Conservation (phyloP, 2,113 vertebrate genomes). For the Mola mola region DNA sequence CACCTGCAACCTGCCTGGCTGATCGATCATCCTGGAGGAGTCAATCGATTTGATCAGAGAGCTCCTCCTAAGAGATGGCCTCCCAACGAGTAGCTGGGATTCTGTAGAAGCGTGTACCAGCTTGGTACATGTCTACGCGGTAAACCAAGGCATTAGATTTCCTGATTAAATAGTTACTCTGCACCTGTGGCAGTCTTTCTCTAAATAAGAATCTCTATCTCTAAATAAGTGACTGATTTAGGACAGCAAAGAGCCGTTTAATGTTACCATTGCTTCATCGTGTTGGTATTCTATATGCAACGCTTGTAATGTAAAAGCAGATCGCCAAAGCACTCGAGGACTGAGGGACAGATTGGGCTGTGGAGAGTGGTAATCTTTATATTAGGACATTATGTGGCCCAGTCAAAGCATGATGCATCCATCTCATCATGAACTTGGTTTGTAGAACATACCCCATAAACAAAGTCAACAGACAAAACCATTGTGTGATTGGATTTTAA, state of each 20-base stretch:
- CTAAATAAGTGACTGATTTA: slow-evolving; percentile 51
- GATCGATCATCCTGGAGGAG: slow-evolving; percentile 73
- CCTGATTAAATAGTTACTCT: slow-evolving; percentile 69
- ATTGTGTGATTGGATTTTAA: slow-evolving; percentile 80
- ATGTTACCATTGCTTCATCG: slow-evolving; percentile 40
- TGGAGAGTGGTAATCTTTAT: slow-evolving; percentile 75
- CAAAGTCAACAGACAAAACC: slow-evolving; percentile 81
- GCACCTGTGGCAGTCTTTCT: slow-evolving; percentile 62
- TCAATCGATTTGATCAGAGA: slow-evolving; percentile 75
- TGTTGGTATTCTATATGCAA: slow-evolving; percentile 60
- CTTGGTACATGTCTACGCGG: slow-evolving; percentile 62
- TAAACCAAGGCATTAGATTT: slow-evolving; percentile 70
- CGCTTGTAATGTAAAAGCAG: slow-evolving; percentile 54
- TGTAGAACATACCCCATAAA: slow-evolving; percentile 79
- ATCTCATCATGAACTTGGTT: slow-evolving; percentile 71
- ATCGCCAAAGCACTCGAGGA: slow-evolving; percentile 59
- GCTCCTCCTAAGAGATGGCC: slow-evolving; percentile 63
- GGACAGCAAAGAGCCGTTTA: slow-evolving; percentile 28
- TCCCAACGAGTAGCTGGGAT: slow-evolving; percentile 48
- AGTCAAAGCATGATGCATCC: slow-evolving; percentile 68
- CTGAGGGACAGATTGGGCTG: slow-evolving; percentile 57
- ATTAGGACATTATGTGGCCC: slow-evolving; percentile 71
- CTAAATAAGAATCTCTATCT: slow-evolving; percentile 39
- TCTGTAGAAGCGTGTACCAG: slow-evolving; percentile 47
- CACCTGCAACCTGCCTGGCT: slow-evolving; percentile 64